phyloP scores from a whole-genome alignment of 2,113 vertebrate genomes.

The Ophiodon elongatus region DNA sequence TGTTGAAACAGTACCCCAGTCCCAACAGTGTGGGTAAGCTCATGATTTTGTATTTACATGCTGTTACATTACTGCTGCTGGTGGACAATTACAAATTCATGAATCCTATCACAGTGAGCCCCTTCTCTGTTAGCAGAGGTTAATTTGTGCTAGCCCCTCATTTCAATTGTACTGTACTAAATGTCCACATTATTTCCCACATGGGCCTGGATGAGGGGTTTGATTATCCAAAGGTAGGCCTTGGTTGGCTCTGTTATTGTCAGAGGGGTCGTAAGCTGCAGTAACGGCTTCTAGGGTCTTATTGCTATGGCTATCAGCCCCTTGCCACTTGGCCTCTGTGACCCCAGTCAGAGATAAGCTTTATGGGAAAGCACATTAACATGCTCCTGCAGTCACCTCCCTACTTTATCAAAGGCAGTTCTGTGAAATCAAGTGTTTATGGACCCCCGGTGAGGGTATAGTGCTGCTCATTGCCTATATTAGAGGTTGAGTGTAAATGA shows the following conservation, averaged over 20 bases:
- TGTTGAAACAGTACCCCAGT: constrained; percentile 20
- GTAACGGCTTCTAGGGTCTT: constrained; percentile 80
- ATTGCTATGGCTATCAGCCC: constrained; percentile 83
- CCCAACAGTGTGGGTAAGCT: constrained; percentile 46
- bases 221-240: constrained; percentile 77
- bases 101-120: constrained; percentile 70
- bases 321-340: constrained; percentile 80
- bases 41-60: constrained; percentile 67
- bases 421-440: constrained; percentile 82
- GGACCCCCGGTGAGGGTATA: constrained; percentile 74
- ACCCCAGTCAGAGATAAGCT: constrained; percentile 85
- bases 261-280: constrained; percentile 75
- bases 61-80: constrained; percentile 68
- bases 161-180: constrained; percentile 83
- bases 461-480: constrained; percentile 77
- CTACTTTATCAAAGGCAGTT: constrained; percentile 80
- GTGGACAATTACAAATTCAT: constrained; percentile 79
- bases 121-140: constrained; percentile 77
- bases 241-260: constrained; percentile 70
- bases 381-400: constrained; percentile 77
- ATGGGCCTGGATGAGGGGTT: constrained; percentile 71
- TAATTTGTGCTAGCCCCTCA: constrained; percentile 80
- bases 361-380: constrained; percentile 84
- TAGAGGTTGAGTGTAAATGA: constrained; percentile 77
- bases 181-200: constrained; percentile 82